Percentiles rank a stretch among this genome's conserved stretches.
Evolutionary conservation across 64 coral and sea anemone species (phyloP).

Genomic region (Actinia equina): DNA sequence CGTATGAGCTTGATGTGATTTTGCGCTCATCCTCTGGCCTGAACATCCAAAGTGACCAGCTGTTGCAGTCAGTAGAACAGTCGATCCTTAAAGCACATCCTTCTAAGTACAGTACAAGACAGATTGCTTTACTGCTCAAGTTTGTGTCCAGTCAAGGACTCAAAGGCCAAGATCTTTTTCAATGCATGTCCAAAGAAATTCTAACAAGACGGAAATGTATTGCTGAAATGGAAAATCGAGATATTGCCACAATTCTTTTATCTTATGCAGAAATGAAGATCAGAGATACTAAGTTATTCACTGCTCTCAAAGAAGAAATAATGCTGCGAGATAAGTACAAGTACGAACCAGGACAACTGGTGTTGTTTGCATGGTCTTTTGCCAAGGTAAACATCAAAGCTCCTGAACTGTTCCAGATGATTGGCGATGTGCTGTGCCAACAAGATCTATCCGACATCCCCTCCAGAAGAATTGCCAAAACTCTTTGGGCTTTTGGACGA

Average conservation of each 20-base stretch:
- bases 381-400: slow-evolving; percentile 5
- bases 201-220: neutral
- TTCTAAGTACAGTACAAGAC: slow-evolving; percentile 7
- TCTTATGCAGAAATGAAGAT: slow-evolving; percentile 29
- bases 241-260: slow-evolving; percentile 25
- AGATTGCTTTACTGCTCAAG: slow-evolving; percentile 9
- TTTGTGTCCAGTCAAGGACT: slow-evolving; percentile 18
- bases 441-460: neutral
- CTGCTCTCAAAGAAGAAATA: slow-evolving; percentile 6
- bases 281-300: neutral
- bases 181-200: slow-evolving; percentile 26
- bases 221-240: neutral
- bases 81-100: slow-evolving; percentile 1
- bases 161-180: slow-evolving; percentile 10
- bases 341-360: slow-evolving; percentile 21
- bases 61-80: neutral
- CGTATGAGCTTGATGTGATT: slow-evolving; percentile 21
- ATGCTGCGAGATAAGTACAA: neutral
- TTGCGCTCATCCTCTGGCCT: neutral
- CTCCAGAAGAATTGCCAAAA: slow-evolving; percentile 29
- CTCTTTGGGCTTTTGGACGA: slow-evolving; percentile 22
- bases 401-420: slow-evolving; percentile 8
- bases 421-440: slow-evolving; percentile 17
- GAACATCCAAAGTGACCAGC: neutral
- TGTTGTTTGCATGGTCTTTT: slow-evolving; percentile 31